Evolutionary conservation across 2,888 invertebrate species (phyloP).

Genomic region (Galerucella pusilla): DNA sequence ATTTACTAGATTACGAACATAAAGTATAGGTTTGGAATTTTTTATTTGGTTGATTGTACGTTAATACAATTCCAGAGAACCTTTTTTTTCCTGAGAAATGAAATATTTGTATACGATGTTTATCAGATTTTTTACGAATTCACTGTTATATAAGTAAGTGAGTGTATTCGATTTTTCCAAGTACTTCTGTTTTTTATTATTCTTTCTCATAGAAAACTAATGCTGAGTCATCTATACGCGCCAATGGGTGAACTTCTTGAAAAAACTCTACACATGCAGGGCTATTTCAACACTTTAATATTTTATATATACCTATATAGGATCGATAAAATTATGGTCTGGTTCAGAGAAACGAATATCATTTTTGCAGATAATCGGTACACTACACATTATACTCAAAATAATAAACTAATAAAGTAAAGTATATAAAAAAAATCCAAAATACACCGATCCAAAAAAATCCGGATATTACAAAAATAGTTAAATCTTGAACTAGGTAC

Average conservation of each 20-base stretch:
- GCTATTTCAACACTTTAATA: constrained; percentile 36
- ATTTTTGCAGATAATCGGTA: constrained; percentile 16
- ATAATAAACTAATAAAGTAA: neutral
- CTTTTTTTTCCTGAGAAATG: no score
- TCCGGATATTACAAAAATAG: no score
- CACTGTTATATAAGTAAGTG: neutral
- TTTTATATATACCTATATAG: constrained; percentile 15
- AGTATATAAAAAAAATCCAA: neutral
- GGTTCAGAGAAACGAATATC: constrained; percentile 25
- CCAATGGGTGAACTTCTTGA: constrained; percentile 12
- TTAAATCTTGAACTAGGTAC: no score
- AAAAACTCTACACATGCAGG: constrained; percentile 34
- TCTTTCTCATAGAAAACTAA: constrained; percentile 15
- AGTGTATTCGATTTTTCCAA: constrained; percentile 5
- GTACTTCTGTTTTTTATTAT: constrained; percentile 1
- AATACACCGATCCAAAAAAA: no score
- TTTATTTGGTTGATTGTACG: no score
- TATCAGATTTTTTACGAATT: neutral
- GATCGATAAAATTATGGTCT: constrained; percentile 34
- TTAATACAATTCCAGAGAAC: no score
- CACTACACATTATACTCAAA: neutral
- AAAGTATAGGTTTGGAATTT: no score
- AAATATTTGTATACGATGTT: neutral
- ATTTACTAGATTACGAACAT: no score
- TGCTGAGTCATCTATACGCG: constrained; percentile 21